These are phyloP conservation scores for Planiliza haematocheilus DNA, from an alignment of 2,113 vertebrate genomes.

Conservation along the genomic window DNA sequence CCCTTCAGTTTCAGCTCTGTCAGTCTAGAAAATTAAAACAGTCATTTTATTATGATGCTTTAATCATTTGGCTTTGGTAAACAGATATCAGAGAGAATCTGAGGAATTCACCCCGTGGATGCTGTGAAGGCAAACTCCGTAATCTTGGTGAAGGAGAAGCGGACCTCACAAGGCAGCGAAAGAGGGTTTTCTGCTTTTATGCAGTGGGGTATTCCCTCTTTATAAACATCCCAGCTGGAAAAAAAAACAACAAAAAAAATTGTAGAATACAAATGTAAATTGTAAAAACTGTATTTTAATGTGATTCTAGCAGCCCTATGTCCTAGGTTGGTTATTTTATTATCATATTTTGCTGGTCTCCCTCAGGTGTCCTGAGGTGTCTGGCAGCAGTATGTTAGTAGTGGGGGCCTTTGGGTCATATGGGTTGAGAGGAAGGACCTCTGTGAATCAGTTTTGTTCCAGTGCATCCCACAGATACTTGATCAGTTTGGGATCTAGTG, in stretches of 20 bases:
- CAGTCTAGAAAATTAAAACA: constrained; percentile 36
- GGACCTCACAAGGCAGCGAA: constrained; percentile 58
- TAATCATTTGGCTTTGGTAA: not conserved
- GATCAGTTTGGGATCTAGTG: too few relatives aligned
- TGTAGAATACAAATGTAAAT: too few relatives aligned
- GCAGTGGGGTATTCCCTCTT: constrained; percentile 58
- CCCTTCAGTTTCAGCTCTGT: constrained; percentile 53
- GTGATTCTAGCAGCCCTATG: too few relatives aligned
- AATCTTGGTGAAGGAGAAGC: constrained; percentile 67
- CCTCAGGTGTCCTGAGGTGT: too few relatives aligned
- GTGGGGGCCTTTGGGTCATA: too few relatives aligned
- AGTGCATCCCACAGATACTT: too few relatives aligned
- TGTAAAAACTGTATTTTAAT: too few relatives aligned
- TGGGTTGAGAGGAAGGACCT: too few relatives aligned
- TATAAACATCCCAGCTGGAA: constrained; percentile 65
- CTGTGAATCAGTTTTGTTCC: too few relatives aligned
- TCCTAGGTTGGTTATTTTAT: too few relatives aligned
- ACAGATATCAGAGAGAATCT: not conserved
- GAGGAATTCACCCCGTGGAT: constrained; percentile 21
- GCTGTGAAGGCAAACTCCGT: constrained; percentile 40
- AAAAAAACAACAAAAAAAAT: not conserved
- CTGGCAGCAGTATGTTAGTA: too few relatives aligned
- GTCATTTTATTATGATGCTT: not conserved
- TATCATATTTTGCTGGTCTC: too few relatives aligned
- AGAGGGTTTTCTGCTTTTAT: not conserved